Percentiles rank a stretch among this genome's conserved stretches.
Evolutionary conservation across 2,888 invertebrate genomes (phyloP).

Genomic region (Eupeodes luniger): DNA sequence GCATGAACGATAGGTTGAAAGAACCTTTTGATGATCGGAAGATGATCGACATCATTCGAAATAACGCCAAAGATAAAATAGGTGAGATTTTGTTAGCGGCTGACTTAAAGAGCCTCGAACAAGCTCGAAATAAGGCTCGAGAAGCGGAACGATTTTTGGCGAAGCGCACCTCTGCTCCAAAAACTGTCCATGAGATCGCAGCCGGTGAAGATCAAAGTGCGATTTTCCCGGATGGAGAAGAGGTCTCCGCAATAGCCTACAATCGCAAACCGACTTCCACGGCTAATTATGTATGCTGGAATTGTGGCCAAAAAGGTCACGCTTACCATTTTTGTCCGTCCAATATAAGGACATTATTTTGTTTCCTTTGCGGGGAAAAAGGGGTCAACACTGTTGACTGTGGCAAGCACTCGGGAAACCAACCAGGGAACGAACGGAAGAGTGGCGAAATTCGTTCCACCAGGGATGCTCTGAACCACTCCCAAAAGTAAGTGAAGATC

Average conservation of each 20-base stretch:
- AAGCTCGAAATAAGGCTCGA: not conserved
- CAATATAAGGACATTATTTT: too few relatives aligned
- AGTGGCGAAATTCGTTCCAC: not conserved
- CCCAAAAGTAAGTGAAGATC: not conserved
- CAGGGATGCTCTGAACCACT: not conserved
- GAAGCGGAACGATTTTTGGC: not conserved
- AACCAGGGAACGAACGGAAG: not conserved
- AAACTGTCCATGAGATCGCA: too few relatives aligned
- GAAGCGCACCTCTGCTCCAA: too few relatives aligned
- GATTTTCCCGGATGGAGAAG: too few relatives aligned
- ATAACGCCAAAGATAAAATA: not conserved
- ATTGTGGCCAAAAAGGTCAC: too few relatives aligned
- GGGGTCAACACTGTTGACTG: not conserved
- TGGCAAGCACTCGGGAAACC: conserved; percentile 16
- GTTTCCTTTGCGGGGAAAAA: too few relatives aligned
- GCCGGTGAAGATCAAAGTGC: too few relatives aligned
- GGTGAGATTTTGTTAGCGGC: not conserved
- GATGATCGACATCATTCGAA: not conserved
- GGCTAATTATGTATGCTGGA: too few relatives aligned
- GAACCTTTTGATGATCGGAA: not conserved
- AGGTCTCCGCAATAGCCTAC: too few relatives aligned
- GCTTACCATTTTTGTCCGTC: too few relatives aligned
- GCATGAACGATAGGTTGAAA: conserved; percentile 8
- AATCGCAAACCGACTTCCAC: too few relatives aligned
- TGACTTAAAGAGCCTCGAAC: not conserved